A percentile compares a stretch with the other conserved stretches of the same genome.
Evolutionary conservation across 2,888 invertebrate genomes (phyloP).

Genomic region (Pseudeuparius sepicola): DNA sequence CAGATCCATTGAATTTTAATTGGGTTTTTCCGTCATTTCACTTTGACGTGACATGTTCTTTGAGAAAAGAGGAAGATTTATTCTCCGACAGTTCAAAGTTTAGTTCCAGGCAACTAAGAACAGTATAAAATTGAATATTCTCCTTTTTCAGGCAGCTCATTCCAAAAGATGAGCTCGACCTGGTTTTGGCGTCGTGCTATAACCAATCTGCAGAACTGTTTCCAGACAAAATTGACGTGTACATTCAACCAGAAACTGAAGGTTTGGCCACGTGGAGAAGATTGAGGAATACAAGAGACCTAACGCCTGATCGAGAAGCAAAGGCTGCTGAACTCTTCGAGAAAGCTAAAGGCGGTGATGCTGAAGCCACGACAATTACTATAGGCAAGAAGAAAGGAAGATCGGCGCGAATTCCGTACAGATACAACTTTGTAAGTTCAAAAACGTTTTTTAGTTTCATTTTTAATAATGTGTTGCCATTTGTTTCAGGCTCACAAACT

Average conservation of each 20-base stretch:
- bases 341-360: neutral
- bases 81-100: too few species aligned
- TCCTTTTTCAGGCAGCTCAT: constrained; percentile 33
- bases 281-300: constrained; percentile 51
- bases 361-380: neutral
- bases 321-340: constrained; percentile 14
- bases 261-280: constrained; percentile 55
- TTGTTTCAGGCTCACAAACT: constrained; percentile 48
- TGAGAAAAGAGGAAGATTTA: too few species aligned
- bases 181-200: constrained; percentile 56
- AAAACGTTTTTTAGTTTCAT: constrained; percentile 6
- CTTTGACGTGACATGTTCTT: too few species aligned
- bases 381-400: constrained; percentile 11
- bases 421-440: constrained; percentile 30
- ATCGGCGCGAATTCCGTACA: constrained; percentile 22
- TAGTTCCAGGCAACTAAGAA: too few species aligned
- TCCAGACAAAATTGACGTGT: constrained; percentile 51
- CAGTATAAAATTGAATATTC: neutral
- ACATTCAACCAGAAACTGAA: constrained; percentile 58
- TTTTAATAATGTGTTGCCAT: too few species aligned
- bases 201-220: constrained; percentile 55
- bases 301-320: constrained; percentile 35
- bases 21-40: too few species aligned
- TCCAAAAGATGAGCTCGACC: constrained; percentile 61
- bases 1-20: too few species aligned